Evolutionary conservation across 1,140 invertebrate species (phyloP).

Genomic region (Drosophila obscura): DNA sequence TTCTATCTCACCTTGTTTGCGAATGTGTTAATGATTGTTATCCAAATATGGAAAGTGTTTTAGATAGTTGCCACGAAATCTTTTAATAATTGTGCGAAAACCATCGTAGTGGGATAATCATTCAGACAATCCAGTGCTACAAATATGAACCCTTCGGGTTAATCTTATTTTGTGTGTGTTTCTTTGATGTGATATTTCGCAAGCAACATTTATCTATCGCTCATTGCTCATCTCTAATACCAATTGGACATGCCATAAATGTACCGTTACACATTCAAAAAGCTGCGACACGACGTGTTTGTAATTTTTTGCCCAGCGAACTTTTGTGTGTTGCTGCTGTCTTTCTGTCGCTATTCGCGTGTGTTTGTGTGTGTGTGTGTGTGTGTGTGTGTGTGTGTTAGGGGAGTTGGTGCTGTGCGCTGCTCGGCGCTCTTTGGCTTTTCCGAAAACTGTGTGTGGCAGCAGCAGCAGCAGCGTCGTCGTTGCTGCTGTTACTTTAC

Average conservation of each 20-base stretch:
- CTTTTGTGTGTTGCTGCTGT: constrained; percentile 25
- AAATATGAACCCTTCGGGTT: too few relatives aligned
- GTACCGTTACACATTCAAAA: constrained; percentile 74
- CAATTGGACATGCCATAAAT: constrained; percentile 67
- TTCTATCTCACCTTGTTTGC: too few relatives aligned
- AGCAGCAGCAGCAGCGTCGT: constrained; percentile 28
- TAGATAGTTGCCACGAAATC: too few relatives aligned
- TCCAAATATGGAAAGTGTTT: too few relatives aligned
- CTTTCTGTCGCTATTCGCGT: constrained; percentile 40
- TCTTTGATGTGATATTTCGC: not conserved
- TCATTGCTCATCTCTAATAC: constrained; percentile 45
- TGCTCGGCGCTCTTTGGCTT: constrained; percentile 34
- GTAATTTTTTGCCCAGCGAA: constrained; percentile 60
- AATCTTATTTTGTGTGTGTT: too few relatives aligned
- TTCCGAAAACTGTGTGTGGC: constrained; percentile 53
- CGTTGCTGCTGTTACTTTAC: constrained; percentile 54
- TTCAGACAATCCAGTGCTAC: too few relatives aligned
- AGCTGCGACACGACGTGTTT: constrained; percentile 61
- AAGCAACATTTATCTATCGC: constrained; percentile 1
- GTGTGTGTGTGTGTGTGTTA: constrained; percentile 10
- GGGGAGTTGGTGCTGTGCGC: constrained; percentile 26
- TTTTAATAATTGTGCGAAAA: too few relatives aligned
- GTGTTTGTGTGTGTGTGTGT: constrained; percentile 17
- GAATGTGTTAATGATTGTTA: too few relatives aligned
- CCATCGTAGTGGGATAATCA: too few relatives aligned